Conservation (phyloP, 2,113 vertebrate genomes). For the Anarrhichthys ocellatus region DNA sequence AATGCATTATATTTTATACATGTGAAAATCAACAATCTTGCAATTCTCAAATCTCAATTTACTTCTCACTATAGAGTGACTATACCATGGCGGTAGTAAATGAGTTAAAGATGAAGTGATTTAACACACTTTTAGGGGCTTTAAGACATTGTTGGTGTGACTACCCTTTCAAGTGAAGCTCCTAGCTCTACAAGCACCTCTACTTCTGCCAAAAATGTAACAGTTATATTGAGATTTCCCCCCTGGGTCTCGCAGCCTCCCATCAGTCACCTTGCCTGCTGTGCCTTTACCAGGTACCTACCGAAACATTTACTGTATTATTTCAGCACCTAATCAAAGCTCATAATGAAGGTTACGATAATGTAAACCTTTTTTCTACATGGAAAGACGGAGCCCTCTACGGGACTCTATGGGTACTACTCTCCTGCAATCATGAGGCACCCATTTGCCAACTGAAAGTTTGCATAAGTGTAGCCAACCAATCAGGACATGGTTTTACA, state of each 20-base stretch:
- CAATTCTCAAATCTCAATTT: background rate
- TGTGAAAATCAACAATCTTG: background rate
- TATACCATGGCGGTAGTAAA: background rate
- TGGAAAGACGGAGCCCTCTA: too few species aligned
- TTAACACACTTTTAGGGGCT: background rate
- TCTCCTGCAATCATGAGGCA: too few species aligned
- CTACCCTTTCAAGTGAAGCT: background rate
- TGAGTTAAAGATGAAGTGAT: background rate
- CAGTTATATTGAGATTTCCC: constrained; percentile 6
- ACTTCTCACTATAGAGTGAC: background rate
- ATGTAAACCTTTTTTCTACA: too few species aligned
- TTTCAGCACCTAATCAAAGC: background rate
- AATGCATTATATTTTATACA: background rate
- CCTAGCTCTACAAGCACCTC: background rate
- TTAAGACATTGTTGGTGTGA: background rate
- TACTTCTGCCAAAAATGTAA: background rate
- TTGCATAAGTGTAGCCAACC: too few species aligned
- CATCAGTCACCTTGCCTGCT: background rate
- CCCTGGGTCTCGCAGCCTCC: background rate
- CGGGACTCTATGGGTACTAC: too few species aligned
- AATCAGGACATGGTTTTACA: background rate
- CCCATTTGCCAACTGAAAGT: too few species aligned
- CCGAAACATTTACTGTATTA: background rate
- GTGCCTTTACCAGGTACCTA: background rate
- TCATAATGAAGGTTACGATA: background rate